phyloP scores from a whole-genome alignment of 2,113 vertebrate species.

The Zootoca vivipara region DNA sequence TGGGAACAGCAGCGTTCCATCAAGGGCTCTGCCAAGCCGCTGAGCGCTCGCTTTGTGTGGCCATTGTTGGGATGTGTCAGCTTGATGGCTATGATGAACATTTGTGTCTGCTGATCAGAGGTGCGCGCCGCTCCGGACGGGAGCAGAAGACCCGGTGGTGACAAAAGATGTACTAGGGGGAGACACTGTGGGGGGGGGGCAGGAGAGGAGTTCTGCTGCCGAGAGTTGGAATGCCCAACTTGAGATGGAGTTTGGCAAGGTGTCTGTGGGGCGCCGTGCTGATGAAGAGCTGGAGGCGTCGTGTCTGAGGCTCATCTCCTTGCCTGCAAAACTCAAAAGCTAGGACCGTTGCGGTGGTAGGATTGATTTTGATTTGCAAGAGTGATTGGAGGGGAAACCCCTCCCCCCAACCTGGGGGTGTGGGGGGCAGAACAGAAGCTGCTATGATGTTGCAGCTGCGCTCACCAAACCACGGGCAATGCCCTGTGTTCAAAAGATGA shows the following conservation, averaged over 20 bases:
- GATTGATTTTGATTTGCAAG: not conserved
- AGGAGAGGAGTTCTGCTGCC: not conserved
- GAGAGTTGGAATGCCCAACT: not conserved
- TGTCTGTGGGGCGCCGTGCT: too few species aligned
- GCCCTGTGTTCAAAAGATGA: not conserved
- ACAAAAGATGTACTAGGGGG: not conserved
- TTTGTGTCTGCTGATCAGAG: not conserved
- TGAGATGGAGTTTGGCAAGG: not conserved
- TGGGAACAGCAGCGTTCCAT: too few species aligned
- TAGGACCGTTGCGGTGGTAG: not conserved
- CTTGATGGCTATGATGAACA: too few species aligned
- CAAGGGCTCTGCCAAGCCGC: not conserved
- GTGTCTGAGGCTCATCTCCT: too few species aligned
- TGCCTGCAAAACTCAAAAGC: not conserved
- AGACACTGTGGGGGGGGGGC: not conserved
- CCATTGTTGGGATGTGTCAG: too few species aligned
- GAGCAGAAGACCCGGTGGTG: not conserved
- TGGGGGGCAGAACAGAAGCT: not conserved
- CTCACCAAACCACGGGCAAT: not conserved
- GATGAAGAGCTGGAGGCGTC: too few species aligned
- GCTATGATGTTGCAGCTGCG: constrained; percentile 4
- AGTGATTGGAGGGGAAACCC: too few species aligned
- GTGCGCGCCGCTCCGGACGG: not conserved
- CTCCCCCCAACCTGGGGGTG: too few species aligned
- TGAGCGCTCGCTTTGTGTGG: too few species aligned